These are phyloP conservation scores for Sebastes paucispinis DNA, from an alignment of 2,797 vertebrate species.

Conservation along the genomic window DNA sequence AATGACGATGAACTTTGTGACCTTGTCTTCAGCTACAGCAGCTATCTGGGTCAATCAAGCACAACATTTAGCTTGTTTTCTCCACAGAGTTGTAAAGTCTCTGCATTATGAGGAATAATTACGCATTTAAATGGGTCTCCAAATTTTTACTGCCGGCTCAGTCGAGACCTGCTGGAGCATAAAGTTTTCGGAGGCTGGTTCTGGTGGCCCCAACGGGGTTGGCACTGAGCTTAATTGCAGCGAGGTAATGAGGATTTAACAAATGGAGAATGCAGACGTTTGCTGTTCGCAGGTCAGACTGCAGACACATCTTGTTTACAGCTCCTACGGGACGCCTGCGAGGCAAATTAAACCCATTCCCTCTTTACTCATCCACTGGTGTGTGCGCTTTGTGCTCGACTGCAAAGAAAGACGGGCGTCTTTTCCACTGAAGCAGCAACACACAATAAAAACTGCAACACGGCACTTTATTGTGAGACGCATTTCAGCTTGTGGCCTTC, in stretches of 20 bases:
- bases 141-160: slow-evolving; percentile 25
- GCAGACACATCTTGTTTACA: slow-evolving; percentile 56
- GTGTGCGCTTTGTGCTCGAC: not conserved
- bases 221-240: slow-evolving; percentile 30
- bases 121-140: slow-evolving; percentile 33
- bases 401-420: not conserved
- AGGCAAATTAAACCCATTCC: slow-evolving; percentile 63
- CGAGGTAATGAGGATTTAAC: slow-evolving; percentile 60
- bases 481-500: not conserved
- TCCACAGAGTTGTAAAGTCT: slow-evolving; percentile 17
- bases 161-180: slow-evolving; percentile 22
- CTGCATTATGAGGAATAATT: slow-evolving; percentile 25
- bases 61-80: slow-evolving; percentile 11
- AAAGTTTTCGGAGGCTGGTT: not conserved
- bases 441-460: slow-evolving; percentile 10
- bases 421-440: slow-evolving; percentile 52
- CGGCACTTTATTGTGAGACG: not conserved
- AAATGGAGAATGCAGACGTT: slow-evolving; percentile 57
- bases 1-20: not conserved
- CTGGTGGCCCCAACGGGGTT: slow-evolving; percentile 5
- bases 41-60: slow-evolving; percentile 9
- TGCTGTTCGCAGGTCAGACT: slow-evolving; percentile 29
- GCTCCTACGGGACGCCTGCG: slow-evolving; percentile 38
- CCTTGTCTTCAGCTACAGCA: not conserved
- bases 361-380: slow-evolving; percentile 2